A percentile compares a stretch with the other conserved stretches of the same genome.
These are phyloP conservation scores for Lepidothrix coronata DNA, from an alignment of 2,113 vertebrate species.

Conservation along the genomic window DNA sequence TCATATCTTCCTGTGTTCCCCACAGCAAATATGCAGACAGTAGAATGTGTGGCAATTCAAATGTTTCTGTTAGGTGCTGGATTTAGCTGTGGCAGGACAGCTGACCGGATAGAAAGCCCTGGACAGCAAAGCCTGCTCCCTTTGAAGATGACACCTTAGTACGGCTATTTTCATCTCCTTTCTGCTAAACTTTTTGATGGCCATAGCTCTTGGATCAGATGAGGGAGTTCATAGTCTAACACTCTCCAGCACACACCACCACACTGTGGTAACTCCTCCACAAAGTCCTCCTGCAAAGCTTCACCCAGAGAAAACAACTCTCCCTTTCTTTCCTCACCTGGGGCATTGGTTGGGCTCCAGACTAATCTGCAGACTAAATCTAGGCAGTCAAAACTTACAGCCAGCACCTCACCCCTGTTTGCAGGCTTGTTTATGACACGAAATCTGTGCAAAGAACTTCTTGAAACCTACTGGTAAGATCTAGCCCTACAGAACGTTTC, in stretches of 20 bases:
- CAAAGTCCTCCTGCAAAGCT: neutral
- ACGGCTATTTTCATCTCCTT: neutral
- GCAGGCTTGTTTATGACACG: neutral
- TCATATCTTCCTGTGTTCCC: neutral
- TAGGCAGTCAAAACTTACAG: neutral
- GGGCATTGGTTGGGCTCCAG: neutral
- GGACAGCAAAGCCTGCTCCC: neutral
- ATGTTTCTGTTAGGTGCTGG: neutral
- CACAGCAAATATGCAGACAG: neutral
- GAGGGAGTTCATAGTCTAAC: neutral
- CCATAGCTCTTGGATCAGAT: neutral
- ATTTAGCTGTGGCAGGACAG: neutral
- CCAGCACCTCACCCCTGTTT: neutral
- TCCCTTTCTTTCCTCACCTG: neutral
- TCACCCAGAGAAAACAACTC: neutral
- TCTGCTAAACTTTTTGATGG: neutral
- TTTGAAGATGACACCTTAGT: neutral
- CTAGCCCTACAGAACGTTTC: neutral
- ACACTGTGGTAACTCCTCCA: neutral
- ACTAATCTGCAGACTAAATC: neutral
- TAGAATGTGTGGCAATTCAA: neutral
- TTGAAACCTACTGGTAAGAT: neutral
- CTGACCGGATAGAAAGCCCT: neutral
- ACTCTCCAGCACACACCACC: fast-evolving
- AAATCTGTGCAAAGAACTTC: neutral